These are phyloP conservation scores for Callyntrura guangdongensis DNA, from an alignment of 2,888 invertebrate species.

Conservation along the genomic window DNA sequence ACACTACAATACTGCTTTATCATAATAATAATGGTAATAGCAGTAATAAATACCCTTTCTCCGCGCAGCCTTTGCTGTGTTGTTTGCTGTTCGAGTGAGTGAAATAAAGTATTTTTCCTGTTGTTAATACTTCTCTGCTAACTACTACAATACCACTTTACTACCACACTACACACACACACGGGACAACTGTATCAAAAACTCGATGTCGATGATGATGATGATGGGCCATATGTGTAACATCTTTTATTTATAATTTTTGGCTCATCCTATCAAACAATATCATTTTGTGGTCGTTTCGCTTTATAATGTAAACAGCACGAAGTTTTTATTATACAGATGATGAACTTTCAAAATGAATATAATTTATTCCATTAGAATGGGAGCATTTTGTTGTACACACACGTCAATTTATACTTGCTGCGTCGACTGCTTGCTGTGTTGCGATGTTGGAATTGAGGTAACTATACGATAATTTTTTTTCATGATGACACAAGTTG, in stretches of 20 bases:
- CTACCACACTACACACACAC: slow-evolving; percentile 19
- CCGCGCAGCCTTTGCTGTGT: background rate
- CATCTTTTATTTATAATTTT: slow-evolving; percentile 45
- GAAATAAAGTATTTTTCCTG: slow-evolving; percentile 23
- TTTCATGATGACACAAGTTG: slow-evolving; percentile 8
- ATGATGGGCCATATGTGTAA: slow-evolving; percentile 28
- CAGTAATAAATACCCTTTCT: slow-evolving; percentile 10
- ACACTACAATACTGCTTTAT: slow-evolving; percentile 63
- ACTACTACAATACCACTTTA: slow-evolving; percentile 21
- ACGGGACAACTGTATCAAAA: background rate
- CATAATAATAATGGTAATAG: background rate
- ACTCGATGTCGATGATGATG: too few relatives aligned
- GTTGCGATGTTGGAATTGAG: too few relatives aligned
- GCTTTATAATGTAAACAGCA: background rate
- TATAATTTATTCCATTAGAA: slow-evolving; percentile 33
- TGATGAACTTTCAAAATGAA: slow-evolving; percentile 21
- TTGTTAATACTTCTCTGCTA: slow-evolving; percentile 56
- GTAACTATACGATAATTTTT: too few relatives aligned
- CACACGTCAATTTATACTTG: background rate
- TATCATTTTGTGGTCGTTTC: background rate
- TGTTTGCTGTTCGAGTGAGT: too few relatives aligned
- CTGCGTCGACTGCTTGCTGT: background rate
- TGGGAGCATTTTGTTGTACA: slow-evolving; percentile 25
- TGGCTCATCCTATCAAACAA: slow-evolving; percentile 17
- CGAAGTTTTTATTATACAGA: background rate